Evolutionary conservation across 2,113 vertebrate genomes (phyloP), one percentile per base, ranked within the genome.

Genomic region (Ptilorrhoa leucosticta): DNA sequence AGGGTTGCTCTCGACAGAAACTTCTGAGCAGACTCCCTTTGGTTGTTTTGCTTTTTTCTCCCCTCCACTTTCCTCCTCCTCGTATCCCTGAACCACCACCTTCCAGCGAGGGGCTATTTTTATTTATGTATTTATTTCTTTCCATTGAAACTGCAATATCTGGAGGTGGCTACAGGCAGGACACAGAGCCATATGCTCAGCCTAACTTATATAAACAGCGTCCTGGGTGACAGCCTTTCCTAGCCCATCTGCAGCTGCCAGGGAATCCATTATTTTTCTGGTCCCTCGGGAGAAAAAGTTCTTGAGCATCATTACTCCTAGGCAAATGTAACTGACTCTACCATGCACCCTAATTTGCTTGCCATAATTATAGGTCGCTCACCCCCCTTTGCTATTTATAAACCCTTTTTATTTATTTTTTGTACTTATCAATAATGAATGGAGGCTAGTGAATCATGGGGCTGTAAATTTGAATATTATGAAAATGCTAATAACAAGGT

Each of bases 401-500:
- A 98, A 98, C 79, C 98, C 97, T 97, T 98, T 96, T 95, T 95
- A 93, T 96, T 94, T 97, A 96, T 96, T 95, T 78, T 79, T 96
- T 99, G 98, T 99, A 99, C 98, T 99, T 99, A 99, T 99, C 99
- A 99, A 99, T 99, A 99, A 99, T 99, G 98, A 99, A 99, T 99
- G 98, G 98, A 98, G 98, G 97, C 97, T 96, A 90, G 97, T 98
- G 98, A 98, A 98, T 98, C 98, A 98, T 86, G 83, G 95, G 13
- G 96, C 98, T 98, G 98, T 98, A 98, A 98, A 99, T 99, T 98
- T 99, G 98, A 98, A 98, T 99, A 99, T 99, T 98, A 99, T 99
- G 98, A 99, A 99, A 99, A 99, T 98, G 98, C 98, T 99, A 98
- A 99, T 99, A 98, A 96, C 97, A 96, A 97, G 93, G 96, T 96